A percentile compares a stretch with the other conserved stretches of the same genome.
phyloP scores from a whole-genome alignment of 2,888 invertebrate genomes.

The Chalcosyrphus nemorum region DNA sequence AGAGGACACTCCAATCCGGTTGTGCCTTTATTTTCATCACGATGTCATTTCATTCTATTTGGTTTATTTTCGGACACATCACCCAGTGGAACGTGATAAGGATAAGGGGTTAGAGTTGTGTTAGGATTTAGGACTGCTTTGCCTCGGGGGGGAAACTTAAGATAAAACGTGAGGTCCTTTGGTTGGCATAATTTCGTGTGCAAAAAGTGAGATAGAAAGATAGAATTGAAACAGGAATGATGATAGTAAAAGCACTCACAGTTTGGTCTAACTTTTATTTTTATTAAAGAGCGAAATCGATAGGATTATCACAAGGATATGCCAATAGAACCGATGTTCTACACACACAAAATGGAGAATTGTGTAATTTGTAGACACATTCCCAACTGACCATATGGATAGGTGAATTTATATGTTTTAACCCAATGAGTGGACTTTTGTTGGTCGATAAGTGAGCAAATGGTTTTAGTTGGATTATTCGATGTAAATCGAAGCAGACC shows the following conservation, averaged over 20 bases:
- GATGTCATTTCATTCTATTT: constrained; percentile 69
- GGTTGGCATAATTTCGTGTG: constrained; percentile 48
- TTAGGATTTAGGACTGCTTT: constrained; percentile 31
- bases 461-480: neutral
- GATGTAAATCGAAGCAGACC: neutral
- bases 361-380: constrained; percentile 28
- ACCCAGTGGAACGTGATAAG: constrained; percentile 58
- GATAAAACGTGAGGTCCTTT: constrained; percentile 68
- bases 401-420: neutral
- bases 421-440: neutral
- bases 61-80: constrained; percentile 58
- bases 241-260: constrained; percentile 37
- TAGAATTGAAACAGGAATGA: constrained; percentile 20
- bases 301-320: constrained; percentile 44
- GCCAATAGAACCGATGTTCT: constrained; percentile 13
- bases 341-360: constrained; percentile 14
- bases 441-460: neutral
- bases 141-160: constrained; percentile 37
- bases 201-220: constrained; percentile 18
- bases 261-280: constrained; percentile 49
- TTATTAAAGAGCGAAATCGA: constrained; percentile 45
- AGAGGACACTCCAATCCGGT: constrained; percentile 35
- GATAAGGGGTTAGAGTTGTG: constrained; percentile 50
- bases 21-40: constrained; percentile 63
- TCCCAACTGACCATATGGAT: constrained; percentile 1